Evolutionary conservation across 2,113 vertebrate species (phyloP).

Genomic region (Craseonycteris thonglongyai): DNA sequence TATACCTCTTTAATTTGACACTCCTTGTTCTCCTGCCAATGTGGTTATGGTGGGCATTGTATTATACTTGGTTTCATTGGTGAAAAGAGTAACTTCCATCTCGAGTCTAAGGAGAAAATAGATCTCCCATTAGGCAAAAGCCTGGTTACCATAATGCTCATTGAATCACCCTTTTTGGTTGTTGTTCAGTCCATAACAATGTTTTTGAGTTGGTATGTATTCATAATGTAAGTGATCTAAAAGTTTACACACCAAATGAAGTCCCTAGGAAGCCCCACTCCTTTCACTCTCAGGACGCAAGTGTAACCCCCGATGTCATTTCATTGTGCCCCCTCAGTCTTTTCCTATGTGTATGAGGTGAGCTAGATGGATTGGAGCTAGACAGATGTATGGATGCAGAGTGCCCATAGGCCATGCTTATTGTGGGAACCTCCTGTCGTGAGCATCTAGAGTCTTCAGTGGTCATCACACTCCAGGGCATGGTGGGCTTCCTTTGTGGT

Average conservation of each 20-base stretch:
- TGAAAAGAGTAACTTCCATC: not conserved
- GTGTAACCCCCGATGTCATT: not conserved
- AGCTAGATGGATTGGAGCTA: not conserved
- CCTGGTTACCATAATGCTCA: not conserved
- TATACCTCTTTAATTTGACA: not conserved
- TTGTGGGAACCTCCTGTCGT: not conserved
- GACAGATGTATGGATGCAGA: not conserved
- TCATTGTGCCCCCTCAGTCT: not conserved
- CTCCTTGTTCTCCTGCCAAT: not conserved
- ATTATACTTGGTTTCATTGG: not conserved
- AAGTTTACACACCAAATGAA: not conserved
- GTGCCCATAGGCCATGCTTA: not conserved
- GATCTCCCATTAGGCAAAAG: not conserved
- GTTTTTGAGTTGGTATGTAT: not conserved
- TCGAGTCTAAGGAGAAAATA: not conserved
- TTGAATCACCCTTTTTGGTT: not conserved
- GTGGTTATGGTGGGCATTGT: not conserved
- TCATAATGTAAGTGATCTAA: not conserved
- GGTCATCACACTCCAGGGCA: not conserved
- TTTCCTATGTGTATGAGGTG: not conserved
- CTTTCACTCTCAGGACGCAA: not conserved
- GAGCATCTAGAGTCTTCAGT: not conserved
- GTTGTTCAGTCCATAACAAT: not conserved
- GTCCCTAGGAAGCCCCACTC: not conserved
- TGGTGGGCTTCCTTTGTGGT: not conserved